Evolutionary conservation across 2,888 invertebrate genomes (phyloP), one percentile per base, ranked within the genome.

Genomic region (Spodoptera littoralis): DNA sequence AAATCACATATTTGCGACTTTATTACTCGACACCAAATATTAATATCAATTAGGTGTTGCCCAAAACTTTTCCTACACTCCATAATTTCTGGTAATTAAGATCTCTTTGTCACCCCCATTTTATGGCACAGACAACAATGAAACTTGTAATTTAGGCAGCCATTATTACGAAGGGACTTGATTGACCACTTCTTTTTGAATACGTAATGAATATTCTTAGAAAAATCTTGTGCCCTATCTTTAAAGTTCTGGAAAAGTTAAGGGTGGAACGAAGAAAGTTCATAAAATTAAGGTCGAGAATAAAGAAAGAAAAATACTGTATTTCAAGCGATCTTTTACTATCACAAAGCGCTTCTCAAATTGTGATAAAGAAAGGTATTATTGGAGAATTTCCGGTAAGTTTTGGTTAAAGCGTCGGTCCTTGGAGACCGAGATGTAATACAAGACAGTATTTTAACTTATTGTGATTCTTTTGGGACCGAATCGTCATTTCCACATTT

Each of bases 21-120:
- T 47, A 60, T 58, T 52, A 65, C 50, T 52, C 13, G 43, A 53
- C 58, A 49, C 68, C 50, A 51, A 18, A 56, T 30, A 70, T 75
- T 59, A 56, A 75, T 65, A 70, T 49, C 48, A 70, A 60, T 71
- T 70, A 36, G 2, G 9, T 9, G 67, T 36, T 1, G 4, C 1
- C 9, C 11, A 46, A 44, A 53, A 57, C 47, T 60, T 70, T 48
- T 54, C 47, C 18, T 8, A 47, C 52, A 59, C 46, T 62, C 51
- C 52, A 50, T 61, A 42, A 42, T 42, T 44, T 49, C 49, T 50
- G 24, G 52, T 69, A 73, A 73, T 77, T 70, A 69, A 63, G 49
- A 67, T 53, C 57, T 65, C 59, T 70, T 73, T 58, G 59, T 60
- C 66, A 57, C 65, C 57, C n/a, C 46, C 22, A 61, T 64, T 74